Conservation (phyloP, 2,888 invertebrate genomes). For the Leptogaster cylindrica region DNA sequence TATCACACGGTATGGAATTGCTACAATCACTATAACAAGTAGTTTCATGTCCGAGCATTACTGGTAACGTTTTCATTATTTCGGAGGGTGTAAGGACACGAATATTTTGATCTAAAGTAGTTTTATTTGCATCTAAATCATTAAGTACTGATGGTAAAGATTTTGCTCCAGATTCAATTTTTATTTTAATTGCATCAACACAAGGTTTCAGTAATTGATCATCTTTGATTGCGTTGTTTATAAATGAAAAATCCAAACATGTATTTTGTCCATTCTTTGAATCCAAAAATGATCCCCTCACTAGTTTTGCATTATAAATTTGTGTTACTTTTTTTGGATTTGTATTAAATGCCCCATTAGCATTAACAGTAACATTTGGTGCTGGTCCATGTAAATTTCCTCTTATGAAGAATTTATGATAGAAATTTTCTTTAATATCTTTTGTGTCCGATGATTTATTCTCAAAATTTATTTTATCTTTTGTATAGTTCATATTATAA, state of each 20-base stretch:
- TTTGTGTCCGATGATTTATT: slow-evolving; percentile 20
- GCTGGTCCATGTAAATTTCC: slow-evolving; percentile 64
- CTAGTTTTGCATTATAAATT: slow-evolving; percentile 22
- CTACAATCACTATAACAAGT: slow-evolving; percentile 18
- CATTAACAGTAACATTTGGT: slow-evolving; percentile 73
- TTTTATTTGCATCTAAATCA: slow-evolving; percentile 24
- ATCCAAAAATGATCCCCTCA: background rate
- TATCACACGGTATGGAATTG: slow-evolving; percentile 9
- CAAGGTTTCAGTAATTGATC: slow-evolving; percentile 3
- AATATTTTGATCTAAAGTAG: slow-evolving; percentile 74
- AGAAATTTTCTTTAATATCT: slow-evolving; percentile 26
- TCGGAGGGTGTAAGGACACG: slow-evolving; percentile 87
- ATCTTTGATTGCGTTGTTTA: background rate
- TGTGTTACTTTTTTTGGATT: slow-evolving; percentile 47
- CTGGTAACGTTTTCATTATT: slow-evolving; percentile 90
- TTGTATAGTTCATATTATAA: slow-evolving; percentile 17
- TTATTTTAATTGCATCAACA: slow-evolving; percentile 10
- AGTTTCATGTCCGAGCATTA: slow-evolving; percentile 63
- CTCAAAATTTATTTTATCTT: slow-evolving; percentile 25
- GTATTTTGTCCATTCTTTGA: slow-evolving; percentile 8
- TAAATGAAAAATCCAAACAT: slow-evolving; percentile 15
- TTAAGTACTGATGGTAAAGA: slow-evolving; percentile 5
- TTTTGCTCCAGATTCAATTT: slow-evolving; percentile 15
- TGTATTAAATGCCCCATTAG: slow-evolving; percentile 61
- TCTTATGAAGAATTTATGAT: slow-evolving; percentile 29